Percentiles rank a stretch among this genome's conserved stretches.
Conservation (phyloP, 1,140 invertebrate species). For the Penaeus vannamei region DNA sequence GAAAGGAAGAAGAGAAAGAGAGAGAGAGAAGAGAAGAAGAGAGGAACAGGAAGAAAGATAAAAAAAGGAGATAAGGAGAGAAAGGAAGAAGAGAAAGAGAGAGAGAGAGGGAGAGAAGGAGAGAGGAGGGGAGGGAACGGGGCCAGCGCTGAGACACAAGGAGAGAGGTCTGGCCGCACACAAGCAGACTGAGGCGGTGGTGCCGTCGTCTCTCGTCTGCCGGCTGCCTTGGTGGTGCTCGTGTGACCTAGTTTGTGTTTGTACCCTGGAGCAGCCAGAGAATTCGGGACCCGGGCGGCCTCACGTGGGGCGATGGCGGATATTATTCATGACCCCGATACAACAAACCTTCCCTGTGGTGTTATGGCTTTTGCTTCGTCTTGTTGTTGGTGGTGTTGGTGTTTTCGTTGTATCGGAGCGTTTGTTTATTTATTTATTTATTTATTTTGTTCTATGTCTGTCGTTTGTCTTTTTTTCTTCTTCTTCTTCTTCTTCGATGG, state of each 20-base stretch:
- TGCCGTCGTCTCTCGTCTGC: neutral
- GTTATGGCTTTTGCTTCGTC: neutral
- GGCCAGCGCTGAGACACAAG: neutral
- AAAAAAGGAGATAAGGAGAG: no score
- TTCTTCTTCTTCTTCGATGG: neutral
- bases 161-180: conserved; percentile 4
- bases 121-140: neutral
- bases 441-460: no score
- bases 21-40: no score
- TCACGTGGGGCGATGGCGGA: no score
- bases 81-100: neutral
- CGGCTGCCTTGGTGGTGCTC: neutral
- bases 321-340: no score
- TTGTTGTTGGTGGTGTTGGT: no score
- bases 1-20: no score
- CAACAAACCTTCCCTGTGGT: neutral
- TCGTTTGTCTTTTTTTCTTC: neutral
- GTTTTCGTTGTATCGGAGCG: no score
- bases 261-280: neutral
- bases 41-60: no score
- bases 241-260: conserved; percentile 35
- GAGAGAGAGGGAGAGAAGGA: neutral
- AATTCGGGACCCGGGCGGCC: neutral
- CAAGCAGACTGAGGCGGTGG: neutral
- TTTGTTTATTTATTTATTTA: no score